Evolutionary conservation across 2,113 vertebrate genomes (phyloP), one percentile per base, ranked within the genome.

Genomic region (Leptodactylus fuscus): DNA sequence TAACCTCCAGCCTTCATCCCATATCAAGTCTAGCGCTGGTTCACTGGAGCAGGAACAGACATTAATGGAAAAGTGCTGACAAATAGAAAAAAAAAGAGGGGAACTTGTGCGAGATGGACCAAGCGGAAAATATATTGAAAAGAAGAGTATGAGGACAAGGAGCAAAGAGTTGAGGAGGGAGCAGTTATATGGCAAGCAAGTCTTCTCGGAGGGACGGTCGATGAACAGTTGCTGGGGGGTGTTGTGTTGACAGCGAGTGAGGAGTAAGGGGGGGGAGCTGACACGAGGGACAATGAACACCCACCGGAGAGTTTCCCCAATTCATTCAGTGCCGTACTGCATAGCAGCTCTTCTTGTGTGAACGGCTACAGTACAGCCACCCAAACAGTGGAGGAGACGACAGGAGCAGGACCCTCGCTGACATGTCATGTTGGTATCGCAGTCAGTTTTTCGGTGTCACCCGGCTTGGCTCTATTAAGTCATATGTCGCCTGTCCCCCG

Each of bases 61-160:
- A 91, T 92, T 89, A 91, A 91, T 89, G 90, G 88, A 91, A 91
- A 92, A 93, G 91, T 92, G 92, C 92, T 91, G 91, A 92, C 74
- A 78, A 89, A 90, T 90, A 83, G 62, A 82, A 85, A 73, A 53
- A 84, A n/a, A n/a, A n/a, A n/a, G 77, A 80, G 77, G 88, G 67
- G 73, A 82, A 83, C 74, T 82, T 70, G 73, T 49, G 69, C 48
- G 18, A 87, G 85, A 87, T 48, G 80, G 79, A 84, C 48, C 70
- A 69, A 70, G 81, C 62, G 65, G 46, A 73, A 65, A 67, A 7
- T 13, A 22, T 85, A 73, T 58, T 24, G 55, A 78, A 79, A 38
- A 79, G 51, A 80, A 83, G 88, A 87, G 87, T 85, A 87, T 70
- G 71, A 65, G 75, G 75, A 78, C 75, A 34, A 53, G 75, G 67